Conservation (phyloP, 1,140 invertebrate genomes). For the Apocrypta bakeri region DNA sequence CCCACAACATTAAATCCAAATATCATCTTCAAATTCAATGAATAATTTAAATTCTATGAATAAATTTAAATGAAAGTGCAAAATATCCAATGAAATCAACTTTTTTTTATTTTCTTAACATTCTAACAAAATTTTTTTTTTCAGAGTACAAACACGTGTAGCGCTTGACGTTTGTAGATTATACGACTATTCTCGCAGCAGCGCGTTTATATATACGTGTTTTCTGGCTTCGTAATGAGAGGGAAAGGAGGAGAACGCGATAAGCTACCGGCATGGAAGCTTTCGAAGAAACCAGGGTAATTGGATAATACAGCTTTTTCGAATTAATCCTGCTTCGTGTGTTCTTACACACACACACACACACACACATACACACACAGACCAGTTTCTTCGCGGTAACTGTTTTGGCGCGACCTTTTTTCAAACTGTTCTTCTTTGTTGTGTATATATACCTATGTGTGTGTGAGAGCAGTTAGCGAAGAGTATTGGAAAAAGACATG, state of each 20-base stretch:
- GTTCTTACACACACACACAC: neutral
- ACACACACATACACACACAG: too few relatives aligned
- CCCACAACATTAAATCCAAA: too few relatives aligned
- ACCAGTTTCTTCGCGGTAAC: conserved; percentile 1
- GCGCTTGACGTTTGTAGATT: neutral
- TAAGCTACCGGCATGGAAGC: neutral
- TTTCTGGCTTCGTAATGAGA: conserved; percentile 20
- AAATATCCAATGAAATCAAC: too few relatives aligned
- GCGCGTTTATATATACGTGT: too few relatives aligned
- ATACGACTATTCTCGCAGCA: neutral
- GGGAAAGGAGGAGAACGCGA: neutral
- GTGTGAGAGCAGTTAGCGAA: neutral
- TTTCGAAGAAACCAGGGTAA: conserved; percentile 20
- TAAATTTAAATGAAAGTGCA: too few relatives aligned
- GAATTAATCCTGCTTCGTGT: conserved; percentile 22
- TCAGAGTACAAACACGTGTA: neutral
- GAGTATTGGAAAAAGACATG: neutral
- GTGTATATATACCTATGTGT: neutral
- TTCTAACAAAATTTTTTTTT: too few relatives aligned
- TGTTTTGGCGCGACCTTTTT: conserved; percentile 13
- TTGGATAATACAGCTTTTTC: conserved; percentile 44
- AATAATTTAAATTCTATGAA: too few relatives aligned
- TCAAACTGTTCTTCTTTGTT: conserved; percentile 2
- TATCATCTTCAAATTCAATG: too few relatives aligned
- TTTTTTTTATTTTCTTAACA: too few relatives aligned